Base-by-base conservation (phyloP, 2,888 invertebrate genomes). In the Andricus curvator region DNA sequence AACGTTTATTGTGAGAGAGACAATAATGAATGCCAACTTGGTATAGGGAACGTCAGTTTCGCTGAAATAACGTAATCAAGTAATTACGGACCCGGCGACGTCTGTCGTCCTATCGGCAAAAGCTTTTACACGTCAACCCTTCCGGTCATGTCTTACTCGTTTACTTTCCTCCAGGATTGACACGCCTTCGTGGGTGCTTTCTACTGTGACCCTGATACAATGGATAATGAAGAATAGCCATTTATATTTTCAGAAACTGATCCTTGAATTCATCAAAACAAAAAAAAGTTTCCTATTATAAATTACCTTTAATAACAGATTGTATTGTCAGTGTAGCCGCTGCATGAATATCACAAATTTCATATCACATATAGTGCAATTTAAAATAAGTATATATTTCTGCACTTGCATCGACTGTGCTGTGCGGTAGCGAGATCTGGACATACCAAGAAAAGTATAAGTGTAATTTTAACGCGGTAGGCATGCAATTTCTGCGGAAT, bases 11-110 rank as follows among this genome's bases (percentile, higher is more conserved):
- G 51, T 13, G 33, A 74, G 70, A 56, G 29, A 56, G 70, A 74
- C 51, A 74, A 29, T 74, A 74, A 74, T 74, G 33, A 48, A 74
- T n/a, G 51, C 70, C 33, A 74, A 74, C 56, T 74, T 25, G 62
- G 56, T 81, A 82, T 82, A 80, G 84, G 84, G 84, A 84, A 85
- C 81, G 83, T 84, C 83, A 82, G 78, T 84, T 82, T 77, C 82
- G 79, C 78, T 82, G 78, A 80, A 83, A 84, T 83, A 84, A 84
- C 82, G 84, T 78, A 83, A 84, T 84, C 84, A 84, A 84, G 84
- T 79, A 89, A 88, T 88, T 86, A 88, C 87, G 88, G 86, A 86
- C 86, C 81, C 78, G 80, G 84, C 83, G 81, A 82, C 81, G 83
- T 82, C 83, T 83, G 83, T 83, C 83, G 83, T 83, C 84, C 83